phyloP scores from a whole-genome alignment of 2,888 invertebrate genomes.

The Physocephala rufipes region DNA sequence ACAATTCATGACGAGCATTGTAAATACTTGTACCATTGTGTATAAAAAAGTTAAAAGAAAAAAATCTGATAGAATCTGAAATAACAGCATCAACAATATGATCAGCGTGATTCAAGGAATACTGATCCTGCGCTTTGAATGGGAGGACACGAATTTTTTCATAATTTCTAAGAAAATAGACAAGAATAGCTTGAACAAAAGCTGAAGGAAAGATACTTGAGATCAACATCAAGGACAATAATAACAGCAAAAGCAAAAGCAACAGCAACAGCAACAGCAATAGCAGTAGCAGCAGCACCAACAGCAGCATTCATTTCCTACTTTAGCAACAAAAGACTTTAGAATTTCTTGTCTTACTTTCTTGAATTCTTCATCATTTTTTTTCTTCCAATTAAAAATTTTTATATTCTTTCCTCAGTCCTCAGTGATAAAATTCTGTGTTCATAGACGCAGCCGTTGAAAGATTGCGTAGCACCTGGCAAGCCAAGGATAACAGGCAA shows the following conservation, averaged over 20 bases:
- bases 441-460: too few relatives aligned
- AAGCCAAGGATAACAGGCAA: background rate
- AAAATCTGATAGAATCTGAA: too few relatives aligned
- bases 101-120: background rate
- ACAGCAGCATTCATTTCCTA: too few relatives aligned
- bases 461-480: background rate
- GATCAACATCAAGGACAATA: too few relatives aligned
- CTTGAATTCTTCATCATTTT: too few relatives aligned
- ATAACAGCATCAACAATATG: background rate
- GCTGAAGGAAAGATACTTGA: slow-evolving; percentile 24
- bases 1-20: background rate
- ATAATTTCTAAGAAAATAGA: background rate
- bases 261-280: background rate
- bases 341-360: too few relatives aligned
- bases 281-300: background rate
- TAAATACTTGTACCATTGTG: background rate
- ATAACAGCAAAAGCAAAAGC: too few relatives aligned
- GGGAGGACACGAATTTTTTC: slow-evolving; percentile 27
- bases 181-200: slow-evolving; percentile 12
- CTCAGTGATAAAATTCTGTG: too few relatives aligned
- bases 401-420: too few relatives aligned
- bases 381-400: too few relatives aligned
- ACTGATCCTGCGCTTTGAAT: slow-evolving; percentile 26
- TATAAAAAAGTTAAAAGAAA: slow-evolving; percentile 2
- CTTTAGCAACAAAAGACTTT: too few relatives aligned